Base-by-base conservation (phyloP, 1,140 invertebrate species). In the Asobara japonica region DNA sequence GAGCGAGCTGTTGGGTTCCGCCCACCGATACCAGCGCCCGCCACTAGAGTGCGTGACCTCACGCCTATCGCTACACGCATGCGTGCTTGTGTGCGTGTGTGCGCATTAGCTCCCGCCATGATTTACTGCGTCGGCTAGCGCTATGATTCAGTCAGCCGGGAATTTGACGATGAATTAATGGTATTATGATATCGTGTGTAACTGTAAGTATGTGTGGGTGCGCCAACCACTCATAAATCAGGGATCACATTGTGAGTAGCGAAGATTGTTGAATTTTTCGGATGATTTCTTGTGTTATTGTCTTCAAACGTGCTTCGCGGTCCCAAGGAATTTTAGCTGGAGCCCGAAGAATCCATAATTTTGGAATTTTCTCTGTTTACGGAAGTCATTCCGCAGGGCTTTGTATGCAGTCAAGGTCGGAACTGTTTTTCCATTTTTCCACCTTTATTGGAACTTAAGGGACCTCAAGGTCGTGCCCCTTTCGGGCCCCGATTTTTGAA, bases 141-240 rank as follows among this genome's bases (percentile, higher is more conserved):
- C 82, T 84, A 86, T 86, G 85, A 88, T 88, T 86, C 85, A 88
- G 86, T 86, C 84, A 86, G 86, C 84, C 81, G 84, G 84, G 86
- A 88, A 86, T 88, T 87, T 88, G 86, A 87, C 86, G 84, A 86
- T 87, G 85, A 87, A 88, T 88, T 87, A 88, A 87, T 88, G 86
- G 84, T 86, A 87, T 86, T 88, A 88, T 86, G 86, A 88, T 88
- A 88, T 87, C 84, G 84, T 86, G 84, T 86, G 85, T 87, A 86
- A 87, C 84, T 86, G 83, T 86, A 83, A 86, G 84, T 86, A 83
- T 86, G 84, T 82, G 84, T 86, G 83, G 85, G 84, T 82, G 84
- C 82, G 81, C 78, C 22, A 25, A 77, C 76, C 78, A 81, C 78
- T 82, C 82, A 86, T 86, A 87, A 87, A 87, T 87, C 85, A 87